Conservation (phyloP, 2,113 vertebrate genomes). For the Sminthopsis crassicaudata region DNA sequence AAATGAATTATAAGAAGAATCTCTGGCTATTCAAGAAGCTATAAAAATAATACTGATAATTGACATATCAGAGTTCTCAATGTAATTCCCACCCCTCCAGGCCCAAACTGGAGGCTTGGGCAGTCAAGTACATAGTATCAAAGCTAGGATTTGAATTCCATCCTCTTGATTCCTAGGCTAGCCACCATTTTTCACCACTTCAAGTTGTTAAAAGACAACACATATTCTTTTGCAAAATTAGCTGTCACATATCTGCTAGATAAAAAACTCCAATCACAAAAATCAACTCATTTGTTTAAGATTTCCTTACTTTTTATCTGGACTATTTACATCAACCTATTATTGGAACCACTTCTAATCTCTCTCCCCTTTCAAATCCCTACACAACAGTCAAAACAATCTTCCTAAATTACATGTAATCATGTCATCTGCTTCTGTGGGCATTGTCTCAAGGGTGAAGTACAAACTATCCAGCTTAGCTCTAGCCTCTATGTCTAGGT, state of each 20-base stretch:
- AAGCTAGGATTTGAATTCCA: background rate
- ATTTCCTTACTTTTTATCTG: background rate
- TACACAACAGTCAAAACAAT: background rate
- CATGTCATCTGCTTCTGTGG: background rate
- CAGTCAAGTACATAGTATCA: background rate
- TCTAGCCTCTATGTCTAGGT: background rate
- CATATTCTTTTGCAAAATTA: background rate
- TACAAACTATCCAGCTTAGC: background rate
- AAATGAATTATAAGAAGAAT: conserved; percentile 20
- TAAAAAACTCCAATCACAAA: background rate
- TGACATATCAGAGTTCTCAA: background rate
- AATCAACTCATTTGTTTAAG: background rate
- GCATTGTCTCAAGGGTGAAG: background rate
- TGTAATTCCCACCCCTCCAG: background rate
- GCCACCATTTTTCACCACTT: background rate
- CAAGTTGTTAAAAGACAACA: background rate
- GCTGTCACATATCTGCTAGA: no score
- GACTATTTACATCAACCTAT: background rate
- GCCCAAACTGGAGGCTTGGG: background rate
- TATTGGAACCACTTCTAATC: background rate
- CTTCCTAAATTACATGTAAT: background rate
- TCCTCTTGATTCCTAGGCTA: background rate
- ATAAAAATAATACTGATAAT: background rate
- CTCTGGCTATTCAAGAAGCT: background rate
- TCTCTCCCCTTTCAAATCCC: background rate